Evolutionary conservation across 2,888 invertebrate genomes (phyloP).

Genomic region (Mimas tiliae): DNA sequence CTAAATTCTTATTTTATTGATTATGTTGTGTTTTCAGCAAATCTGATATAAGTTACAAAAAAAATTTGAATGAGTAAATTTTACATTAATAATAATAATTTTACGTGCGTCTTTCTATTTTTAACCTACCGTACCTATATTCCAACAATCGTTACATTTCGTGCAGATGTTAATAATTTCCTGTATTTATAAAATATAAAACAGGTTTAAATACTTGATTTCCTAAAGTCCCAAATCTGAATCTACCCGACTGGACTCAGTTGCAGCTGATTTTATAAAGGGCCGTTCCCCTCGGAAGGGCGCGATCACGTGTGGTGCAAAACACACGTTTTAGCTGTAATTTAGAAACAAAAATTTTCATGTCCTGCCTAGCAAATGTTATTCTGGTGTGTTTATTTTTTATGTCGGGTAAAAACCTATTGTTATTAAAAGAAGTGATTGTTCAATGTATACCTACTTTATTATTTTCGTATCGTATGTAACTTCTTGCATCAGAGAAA

Average conservation of each 20-base stretch:
- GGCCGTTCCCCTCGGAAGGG: conserved; percentile 74
- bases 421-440: too few relatives aligned
- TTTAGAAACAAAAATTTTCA: background rate
- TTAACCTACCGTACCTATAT: background rate
- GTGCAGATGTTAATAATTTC: conserved; percentile 43
- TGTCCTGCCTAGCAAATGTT: too few relatives aligned
- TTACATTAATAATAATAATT: background rate
- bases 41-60: too few relatives aligned
- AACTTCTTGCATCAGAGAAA: too few relatives aligned
- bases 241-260: conserved; percentile 63
- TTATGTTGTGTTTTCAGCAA: too few relatives aligned
- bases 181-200: conserved; percentile 52
- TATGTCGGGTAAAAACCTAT: background rate
- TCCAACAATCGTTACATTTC: background rate
- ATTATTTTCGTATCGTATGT: too few relatives aligned
- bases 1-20: too few relatives aligned
- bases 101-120: background rate
- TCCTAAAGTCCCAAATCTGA: conserved; percentile 61
- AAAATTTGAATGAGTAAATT: too few relatives aligned
- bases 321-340: background rate
- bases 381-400: background rate
- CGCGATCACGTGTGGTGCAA: conserved; percentile 9
- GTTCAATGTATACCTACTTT: too few relatives aligned
- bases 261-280: conserved; percentile 76
- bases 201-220: conserved; percentile 59